Evolutionary conservation across 64 coral and sea anemone genomes (phyloP).

Genomic region (Dendrophyllia cribrosa): DNA sequence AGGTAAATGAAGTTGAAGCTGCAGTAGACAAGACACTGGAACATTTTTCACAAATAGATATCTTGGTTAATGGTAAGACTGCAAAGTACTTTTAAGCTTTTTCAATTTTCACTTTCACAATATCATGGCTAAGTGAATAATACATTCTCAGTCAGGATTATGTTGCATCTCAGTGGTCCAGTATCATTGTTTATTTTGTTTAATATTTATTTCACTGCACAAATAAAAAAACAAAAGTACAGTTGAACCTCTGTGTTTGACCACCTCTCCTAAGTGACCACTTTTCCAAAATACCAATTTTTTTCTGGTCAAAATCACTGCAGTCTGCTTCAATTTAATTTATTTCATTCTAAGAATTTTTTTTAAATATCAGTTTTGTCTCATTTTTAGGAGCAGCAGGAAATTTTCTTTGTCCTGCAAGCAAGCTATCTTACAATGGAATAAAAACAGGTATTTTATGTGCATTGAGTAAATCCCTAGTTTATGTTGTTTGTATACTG

Average conservation of each 20-base stretch:
- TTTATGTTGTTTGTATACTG: neutral
- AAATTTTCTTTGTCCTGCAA: conserved; percentile 89
- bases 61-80: conserved; percentile 83
- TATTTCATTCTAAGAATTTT: neutral
- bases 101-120: neutral
- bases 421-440: conserved; percentile 80
- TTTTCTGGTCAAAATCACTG: no score
- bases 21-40: conserved; percentile 65
- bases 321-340: no score
- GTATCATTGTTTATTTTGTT: no score
- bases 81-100: neutral
- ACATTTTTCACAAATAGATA: conserved; percentile 82
- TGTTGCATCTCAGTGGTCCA: no score
- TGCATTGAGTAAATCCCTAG: neutral
- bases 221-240: no score
- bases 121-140: no score
- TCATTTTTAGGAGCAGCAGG: conserved; percentile 74
- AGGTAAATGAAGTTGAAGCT: conserved; percentile 88
- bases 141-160: no score
- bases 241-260: no score
- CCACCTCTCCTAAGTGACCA: no score
- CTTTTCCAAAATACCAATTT: no score
- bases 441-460: conserved; percentile 82
- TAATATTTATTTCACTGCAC: no score
- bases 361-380: neutral